These are phyloP conservation scores for Unio pictorum DNA, from an alignment of 2,888 invertebrate species.

Conservation along the genomic window DNA sequence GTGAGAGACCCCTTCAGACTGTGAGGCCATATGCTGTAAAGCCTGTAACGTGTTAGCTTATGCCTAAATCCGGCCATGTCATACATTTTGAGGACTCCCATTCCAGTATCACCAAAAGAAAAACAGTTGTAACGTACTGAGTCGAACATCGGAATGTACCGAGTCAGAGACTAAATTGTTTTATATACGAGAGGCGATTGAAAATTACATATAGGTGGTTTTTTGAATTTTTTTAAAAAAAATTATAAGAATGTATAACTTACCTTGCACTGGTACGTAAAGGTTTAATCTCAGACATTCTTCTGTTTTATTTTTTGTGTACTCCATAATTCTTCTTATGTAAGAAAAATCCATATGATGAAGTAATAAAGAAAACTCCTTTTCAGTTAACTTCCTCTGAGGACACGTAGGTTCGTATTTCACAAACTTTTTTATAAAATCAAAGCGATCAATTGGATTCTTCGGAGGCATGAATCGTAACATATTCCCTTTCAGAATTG, in stretches of 20 bases:
- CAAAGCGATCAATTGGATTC: constrained; percentile 87
- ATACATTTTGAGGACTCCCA: too few species aligned
- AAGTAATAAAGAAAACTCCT: constrained; percentile 80
- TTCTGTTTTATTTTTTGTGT: constrained; percentile 92
- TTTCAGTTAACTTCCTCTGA: constrained; percentile 84
- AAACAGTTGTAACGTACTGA: too few species aligned
- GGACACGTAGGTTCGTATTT: constrained; percentile 89
- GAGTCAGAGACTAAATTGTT: too few species aligned
- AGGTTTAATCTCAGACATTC: constrained; percentile 98
- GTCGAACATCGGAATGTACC: too few species aligned
- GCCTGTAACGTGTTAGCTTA: too few species aligned
- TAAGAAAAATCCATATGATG: constrained; percentile 92
- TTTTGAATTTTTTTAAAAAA: too few species aligned
- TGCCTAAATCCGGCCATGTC: too few species aligned
- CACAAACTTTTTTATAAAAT: constrained; percentile 80
- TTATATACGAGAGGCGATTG: too few species aligned
- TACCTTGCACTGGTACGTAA: constrained; percentile 94
- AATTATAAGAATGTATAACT: constrained; percentile 64
- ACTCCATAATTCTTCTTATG: constrained; percentile 80
- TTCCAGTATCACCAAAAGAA: too few species aligned
- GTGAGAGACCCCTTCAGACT: too few species aligned
- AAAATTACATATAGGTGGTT: too few species aligned
- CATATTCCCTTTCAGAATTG: constrained; percentile 89
- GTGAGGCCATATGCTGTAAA: too few species aligned
- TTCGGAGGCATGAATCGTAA: constrained; percentile 97